Base-by-base conservation (phyloP, 1,140 invertebrate genomes). In the Cotesia glomerata region DNA sequence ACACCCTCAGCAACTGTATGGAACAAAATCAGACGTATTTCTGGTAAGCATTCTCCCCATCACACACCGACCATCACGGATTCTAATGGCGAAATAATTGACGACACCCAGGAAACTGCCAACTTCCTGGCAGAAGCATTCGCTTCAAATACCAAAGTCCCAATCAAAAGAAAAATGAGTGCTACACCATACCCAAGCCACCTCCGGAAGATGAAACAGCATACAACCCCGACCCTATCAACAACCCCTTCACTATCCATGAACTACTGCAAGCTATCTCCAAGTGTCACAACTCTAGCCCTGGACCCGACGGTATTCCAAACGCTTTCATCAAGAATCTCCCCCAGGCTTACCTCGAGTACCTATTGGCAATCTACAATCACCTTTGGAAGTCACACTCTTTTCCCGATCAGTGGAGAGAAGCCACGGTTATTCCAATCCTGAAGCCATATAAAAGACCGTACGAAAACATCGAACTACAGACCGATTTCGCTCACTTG, bases 111-210 rank as follows among this genome's bases (percentile, higher is more conserved):
- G 13, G 74, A 78, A 71, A 79, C 72, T 8, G 63, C 75, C 9
- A 68, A 82, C 36, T 26, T 75, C 18, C 51, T 82, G 58, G 77
- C 76, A 7, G 36, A 73, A 51, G 73, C 64, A 7, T 82, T 80
- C 73, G 75, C 76, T 0, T 32, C 45, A 26, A 80, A 79, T 69
- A 80, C 79, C 2, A 75, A n/a, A 75, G 75, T 3, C 7, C 35
- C 7, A 79, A 79, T 69, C 75, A 76, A 8, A n/a, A 0, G 0
- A n/a, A n/a, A 56, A 56, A n/a, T 18, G 3, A 56, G 7, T 56
- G 5, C 52, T 18, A 14, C 7, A 16, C 52, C 52, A 8, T 11
- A 11, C 39, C 39, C 11, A 45, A 45, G 39, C 11, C 39, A 8
- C 39, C 7, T 45, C 39, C 5, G 7, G 5, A 9, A 45, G 39